Evolutionary conservation across 2,888 invertebrate genomes (phyloP).

Genomic region (Isoperla grammatica): DNA sequence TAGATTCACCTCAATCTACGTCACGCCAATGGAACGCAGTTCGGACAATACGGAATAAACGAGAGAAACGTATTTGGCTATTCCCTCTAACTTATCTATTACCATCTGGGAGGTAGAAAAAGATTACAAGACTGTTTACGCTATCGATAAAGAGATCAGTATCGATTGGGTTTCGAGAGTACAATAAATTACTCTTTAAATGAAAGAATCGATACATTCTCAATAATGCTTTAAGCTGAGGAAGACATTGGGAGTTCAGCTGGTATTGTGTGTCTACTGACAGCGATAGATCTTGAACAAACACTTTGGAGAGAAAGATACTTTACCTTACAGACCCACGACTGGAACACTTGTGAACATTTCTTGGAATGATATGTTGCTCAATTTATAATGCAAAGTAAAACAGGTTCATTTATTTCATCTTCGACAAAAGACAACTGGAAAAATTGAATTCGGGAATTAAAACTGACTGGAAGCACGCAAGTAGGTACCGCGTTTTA

Average conservation of each 20-base stretch:
- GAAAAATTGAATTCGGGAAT: no score
- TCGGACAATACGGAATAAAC: constrained; percentile 14
- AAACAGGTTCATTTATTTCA: no score
- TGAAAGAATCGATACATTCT: constrained; percentile 7
- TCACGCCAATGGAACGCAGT: constrained; percentile 13
- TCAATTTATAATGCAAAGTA: no score
- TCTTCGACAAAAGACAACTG: no score
- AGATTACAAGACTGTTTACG: constrained; percentile 27
- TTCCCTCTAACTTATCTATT: constrained; percentile 22
- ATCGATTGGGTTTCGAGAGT: constrained; percentile 17
- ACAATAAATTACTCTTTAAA: constrained; percentile 10
- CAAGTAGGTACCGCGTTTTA: no score
- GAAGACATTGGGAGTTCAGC: not conserved
- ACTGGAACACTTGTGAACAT: no score
- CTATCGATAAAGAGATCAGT: constrained; percentile 27
- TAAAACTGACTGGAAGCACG: no score
- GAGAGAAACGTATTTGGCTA: constrained; percentile 15
- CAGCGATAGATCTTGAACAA: no score
- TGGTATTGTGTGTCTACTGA: not conserved
- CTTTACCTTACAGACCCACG: no score
- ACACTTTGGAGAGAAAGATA: no score
- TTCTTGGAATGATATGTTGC: no score
- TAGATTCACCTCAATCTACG: constrained; percentile 26
- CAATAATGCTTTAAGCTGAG: not conserved
- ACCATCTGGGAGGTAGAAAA: constrained; percentile 15